phyloP scores from a whole-genome alignment of 1,140 invertebrate species.

The Gerris buenoi region DNA sequence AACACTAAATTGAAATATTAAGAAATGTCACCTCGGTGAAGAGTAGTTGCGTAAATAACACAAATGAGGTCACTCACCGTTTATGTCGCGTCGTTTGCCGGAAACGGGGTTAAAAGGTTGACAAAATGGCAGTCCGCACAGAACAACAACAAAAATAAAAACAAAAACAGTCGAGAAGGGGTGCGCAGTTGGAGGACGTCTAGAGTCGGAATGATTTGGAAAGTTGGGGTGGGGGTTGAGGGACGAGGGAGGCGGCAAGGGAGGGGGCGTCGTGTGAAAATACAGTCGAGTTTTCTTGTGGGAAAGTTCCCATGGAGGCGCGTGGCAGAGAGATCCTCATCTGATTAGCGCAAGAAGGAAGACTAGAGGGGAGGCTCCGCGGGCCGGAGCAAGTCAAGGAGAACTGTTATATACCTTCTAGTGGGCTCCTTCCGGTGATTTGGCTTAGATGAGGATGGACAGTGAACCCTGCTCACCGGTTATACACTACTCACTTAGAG shows the following conservation, averaged over 20 bases:
- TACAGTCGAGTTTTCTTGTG: neutral
- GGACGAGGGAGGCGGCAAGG: neutral
- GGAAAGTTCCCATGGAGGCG: conserved; percentile 1
- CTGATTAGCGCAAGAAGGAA: neutral
- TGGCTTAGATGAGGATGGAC: too few relatives aligned
- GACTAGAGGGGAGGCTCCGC: too few relatives aligned
- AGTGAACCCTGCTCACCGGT: too few relatives aligned
- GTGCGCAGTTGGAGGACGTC: neutral
- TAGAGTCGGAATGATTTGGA: neutral
- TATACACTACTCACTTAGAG: too few relatives aligned
- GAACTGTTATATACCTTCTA: too few relatives aligned
- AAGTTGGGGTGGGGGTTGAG: neutral
- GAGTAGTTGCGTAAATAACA: too few relatives aligned
- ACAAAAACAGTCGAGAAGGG: neutral
- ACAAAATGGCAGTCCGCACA: too few relatives aligned
- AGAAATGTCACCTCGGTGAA: too few relatives aligned
- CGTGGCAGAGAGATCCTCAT: neutral
- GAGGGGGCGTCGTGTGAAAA: neutral
- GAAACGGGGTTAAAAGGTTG: neutral
- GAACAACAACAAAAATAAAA: neutral
- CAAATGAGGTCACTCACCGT: neutral
- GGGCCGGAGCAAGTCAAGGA: too few relatives aligned
- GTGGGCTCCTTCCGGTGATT: too few relatives aligned
- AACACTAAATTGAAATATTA: too few relatives aligned
- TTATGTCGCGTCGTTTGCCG: neutral